These are phyloP conservation scores for Oostethus manadensis DNA, from an alignment of 2,113 vertebrate species.

Conservation along the genomic window DNA sequence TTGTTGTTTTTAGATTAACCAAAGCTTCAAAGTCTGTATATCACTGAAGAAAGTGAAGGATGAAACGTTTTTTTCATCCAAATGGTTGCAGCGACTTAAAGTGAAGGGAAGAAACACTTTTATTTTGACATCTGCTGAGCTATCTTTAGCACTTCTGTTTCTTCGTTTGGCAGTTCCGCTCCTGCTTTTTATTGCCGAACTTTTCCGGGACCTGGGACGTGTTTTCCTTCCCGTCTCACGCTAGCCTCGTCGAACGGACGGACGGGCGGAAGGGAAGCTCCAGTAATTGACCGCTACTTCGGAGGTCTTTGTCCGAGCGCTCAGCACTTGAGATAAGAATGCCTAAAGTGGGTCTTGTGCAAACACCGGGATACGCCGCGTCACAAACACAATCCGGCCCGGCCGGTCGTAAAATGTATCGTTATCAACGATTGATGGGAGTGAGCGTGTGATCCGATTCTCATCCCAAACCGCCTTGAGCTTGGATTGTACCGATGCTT, in stretches of 20 bases:
- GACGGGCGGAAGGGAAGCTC: conserved; percentile 36
- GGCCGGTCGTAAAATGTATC: background rate
- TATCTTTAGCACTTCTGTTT: no score
- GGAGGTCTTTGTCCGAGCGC: conserved; percentile 49
- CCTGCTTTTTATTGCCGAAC: background rate
- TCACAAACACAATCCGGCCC: conserved; percentile 8
- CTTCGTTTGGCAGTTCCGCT: background rate
- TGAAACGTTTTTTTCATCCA: no score
- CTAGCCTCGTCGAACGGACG: conserved; percentile 34
- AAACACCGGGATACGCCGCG: conserved; percentile 46
- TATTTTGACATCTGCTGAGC: no score
- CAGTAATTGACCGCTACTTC: conserved; percentile 51
- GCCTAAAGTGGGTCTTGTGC: conserved; percentile 48
- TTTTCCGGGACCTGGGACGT: conserved; percentile 21
- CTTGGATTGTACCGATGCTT: background rate
- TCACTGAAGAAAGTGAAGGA: no score
- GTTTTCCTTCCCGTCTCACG: conserved; percentile 52
- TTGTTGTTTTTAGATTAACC: no score
- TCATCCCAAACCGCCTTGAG: background rate
- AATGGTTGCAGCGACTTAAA: no score
- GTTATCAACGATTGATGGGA: background rate
- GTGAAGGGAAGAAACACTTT: no score
- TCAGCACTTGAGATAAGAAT: conserved; percentile 57
- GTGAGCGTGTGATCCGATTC: background rate
- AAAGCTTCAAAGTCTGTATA: no score